Evolutionary conservation across 2,888 invertebrate genomes (phyloP), one percentile per base, ranked within the genome.

Genomic region (Ectropis crepuscularia): DNA sequence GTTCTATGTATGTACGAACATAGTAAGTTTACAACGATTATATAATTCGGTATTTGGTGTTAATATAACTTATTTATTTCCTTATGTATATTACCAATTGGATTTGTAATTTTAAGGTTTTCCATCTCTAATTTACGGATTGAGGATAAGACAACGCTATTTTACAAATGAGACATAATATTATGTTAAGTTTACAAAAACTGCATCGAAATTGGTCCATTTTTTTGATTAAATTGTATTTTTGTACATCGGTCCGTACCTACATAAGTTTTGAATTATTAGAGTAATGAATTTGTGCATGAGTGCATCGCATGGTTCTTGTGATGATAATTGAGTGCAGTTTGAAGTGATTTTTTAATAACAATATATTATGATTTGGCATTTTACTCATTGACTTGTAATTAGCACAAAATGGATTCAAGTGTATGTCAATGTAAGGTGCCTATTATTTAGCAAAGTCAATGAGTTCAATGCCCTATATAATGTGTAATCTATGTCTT

Each of bases 261-360:
- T 87, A 83, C 85, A 85, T 87, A 83, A 81, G 78, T 80, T 77
- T 82, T 80, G 65, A 72, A 65, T 77, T 80, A 74, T 73, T 75
- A 75, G 65, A 75, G 73, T 79, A 77, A 81, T 81, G 79, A 80
- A 76, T 76, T 79, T 65, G 75, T 81, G 90, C 86, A 85, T 87
- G 87, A 80, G 78, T 85, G 85, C 82, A 82, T 83, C 81, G 92
- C 91, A 90, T 92, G 90, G 77, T 85, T 70, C 69, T 69, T 63
- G 61, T 66, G 68, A 67, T 69, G 63, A 62, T 80, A 85, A 77
- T 80, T 77, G 84, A 85, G 84, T 88, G 85, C 82, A 83, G 83
- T 87, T 84, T 89, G 80, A 82, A 69, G 70, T 72, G 72, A 68
- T 67, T 70, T 47, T 57, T 50, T 68, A 64, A 63, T 70, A 70